Evolutionary conservation across 2,113 vertebrate genomes (phyloP).

Genomic region (Cyanocitta stelleri): DNA sequence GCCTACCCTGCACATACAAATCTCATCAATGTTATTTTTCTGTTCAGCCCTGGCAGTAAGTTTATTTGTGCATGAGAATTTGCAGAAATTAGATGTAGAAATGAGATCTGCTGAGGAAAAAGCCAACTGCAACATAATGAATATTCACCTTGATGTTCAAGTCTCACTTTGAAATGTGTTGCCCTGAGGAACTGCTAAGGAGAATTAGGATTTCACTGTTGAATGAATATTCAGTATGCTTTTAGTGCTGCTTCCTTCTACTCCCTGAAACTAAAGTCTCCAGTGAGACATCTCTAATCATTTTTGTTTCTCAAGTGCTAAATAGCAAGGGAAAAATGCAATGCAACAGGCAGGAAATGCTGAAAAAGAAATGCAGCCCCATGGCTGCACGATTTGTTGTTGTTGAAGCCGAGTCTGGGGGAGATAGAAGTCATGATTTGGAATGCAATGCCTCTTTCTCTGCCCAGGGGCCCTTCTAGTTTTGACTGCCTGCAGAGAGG

Average conservation of each 20-base stretch:
- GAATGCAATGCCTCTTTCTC: neutral
- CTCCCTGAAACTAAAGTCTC: neutral
- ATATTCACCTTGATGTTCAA: constrained; percentile 9
- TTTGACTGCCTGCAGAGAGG: neutral
- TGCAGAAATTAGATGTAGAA: neutral
- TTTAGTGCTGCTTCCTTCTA: neutral
- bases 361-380: neutral
- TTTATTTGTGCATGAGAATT: neutral
- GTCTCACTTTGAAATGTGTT: constrained; percentile 2
- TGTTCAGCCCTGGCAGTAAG: neutral
- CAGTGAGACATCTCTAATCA: neutral
- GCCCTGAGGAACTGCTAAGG: neutral
- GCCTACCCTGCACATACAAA: neutral
- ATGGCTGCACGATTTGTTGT: neutral
- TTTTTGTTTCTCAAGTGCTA: neutral
- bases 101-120: neutral
- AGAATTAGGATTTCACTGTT: constrained; percentile 19
- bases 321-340: neutral
- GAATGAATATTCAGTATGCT: constrained; percentile 33
- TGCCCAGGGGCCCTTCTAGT: neutral
- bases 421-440: neutral
- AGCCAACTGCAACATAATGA: neutral
- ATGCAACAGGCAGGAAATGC: neutral
- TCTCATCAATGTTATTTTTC: neutral
- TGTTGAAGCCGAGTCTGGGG: neutral